Conservation (phyloP, 2,113 vertebrate species). For the Entosphenus tridentatus region DNA sequence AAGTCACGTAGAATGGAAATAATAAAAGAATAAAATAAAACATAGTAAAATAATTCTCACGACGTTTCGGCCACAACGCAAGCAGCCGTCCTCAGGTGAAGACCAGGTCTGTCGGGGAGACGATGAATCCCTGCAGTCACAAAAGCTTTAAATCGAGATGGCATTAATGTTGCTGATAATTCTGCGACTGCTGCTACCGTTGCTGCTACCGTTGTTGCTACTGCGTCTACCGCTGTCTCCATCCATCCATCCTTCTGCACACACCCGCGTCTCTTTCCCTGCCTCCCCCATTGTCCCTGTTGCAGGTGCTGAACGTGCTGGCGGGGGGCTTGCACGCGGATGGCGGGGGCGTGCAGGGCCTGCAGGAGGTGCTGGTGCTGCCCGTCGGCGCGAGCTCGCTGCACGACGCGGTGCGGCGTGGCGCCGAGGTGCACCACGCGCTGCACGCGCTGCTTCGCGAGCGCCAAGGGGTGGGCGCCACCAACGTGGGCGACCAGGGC, state of each 20-base stretch:
- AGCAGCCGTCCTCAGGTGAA: too few species aligned
- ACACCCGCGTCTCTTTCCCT: not conserved
- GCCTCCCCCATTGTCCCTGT: not conserved
- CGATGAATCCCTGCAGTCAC: too few species aligned
- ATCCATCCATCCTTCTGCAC: not conserved
- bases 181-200: too few species aligned
- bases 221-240: not conserved
- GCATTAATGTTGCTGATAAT: too few species aligned
- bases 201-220: too few species aligned
- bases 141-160: too few species aligned
- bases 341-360: constrained; percentile 51
- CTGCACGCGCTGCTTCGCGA: constrained; percentile 64
- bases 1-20: too few species aligned
- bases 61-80: too few species aligned
- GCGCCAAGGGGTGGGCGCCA: constrained; percentile 71
- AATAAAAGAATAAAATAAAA: too few species aligned
- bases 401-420: constrained; percentile 52
- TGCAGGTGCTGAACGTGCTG: constrained; percentile 69
- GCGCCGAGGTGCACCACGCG: constrained; percentile 69
- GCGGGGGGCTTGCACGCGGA: constrained; percentile 57
- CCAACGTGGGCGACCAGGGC: constrained; percentile 66
- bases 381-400: constrained; percentile 73
- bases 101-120: too few species aligned
- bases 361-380: constrained; percentile 84
- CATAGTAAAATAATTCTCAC: too few species aligned